Conservation (phyloP, 2,113 vertebrate genomes). For the Aix galericulata region DNA sequence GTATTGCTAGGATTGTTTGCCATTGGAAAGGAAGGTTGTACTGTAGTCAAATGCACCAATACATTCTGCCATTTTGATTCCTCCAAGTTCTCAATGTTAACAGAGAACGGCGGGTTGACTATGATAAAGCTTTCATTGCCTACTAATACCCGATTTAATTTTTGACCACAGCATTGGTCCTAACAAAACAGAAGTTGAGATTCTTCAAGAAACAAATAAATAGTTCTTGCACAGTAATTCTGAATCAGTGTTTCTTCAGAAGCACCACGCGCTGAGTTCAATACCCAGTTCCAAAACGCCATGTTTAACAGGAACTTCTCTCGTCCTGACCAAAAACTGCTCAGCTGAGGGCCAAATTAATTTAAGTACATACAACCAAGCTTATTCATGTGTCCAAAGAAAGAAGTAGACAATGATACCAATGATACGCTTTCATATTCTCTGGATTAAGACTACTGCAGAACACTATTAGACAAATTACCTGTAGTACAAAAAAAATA, state of each 20-base stretch:
- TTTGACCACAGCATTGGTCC: neutral
- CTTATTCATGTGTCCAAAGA: neutral
- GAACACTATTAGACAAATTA: neutral
- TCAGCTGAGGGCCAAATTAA: neutral
- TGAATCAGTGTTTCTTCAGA: neutral
- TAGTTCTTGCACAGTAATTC: neutral
- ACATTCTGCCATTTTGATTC: neutral
- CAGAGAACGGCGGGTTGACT: neutral
- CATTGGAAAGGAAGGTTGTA: neutral
- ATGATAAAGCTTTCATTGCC: neutral
- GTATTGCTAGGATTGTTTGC: neutral
- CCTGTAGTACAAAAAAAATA: neutral
- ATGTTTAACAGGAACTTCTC: neutral
- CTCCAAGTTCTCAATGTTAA: neutral
- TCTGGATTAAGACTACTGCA: neutral
- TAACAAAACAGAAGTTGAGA: neutral
- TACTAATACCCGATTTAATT: neutral
- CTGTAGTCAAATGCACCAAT: neutral
- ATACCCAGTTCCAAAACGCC: neutral
- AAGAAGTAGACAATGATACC: accelerated
- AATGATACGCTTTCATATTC: accelerated
- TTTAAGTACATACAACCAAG: neutral
- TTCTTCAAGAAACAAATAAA: neutral
- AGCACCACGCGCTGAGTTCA: neutral
- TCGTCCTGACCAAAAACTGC: neutral